phyloP scores from a whole-genome alignment of 2,113 vertebrate genomes.

The Panthera uncia region DNA sequence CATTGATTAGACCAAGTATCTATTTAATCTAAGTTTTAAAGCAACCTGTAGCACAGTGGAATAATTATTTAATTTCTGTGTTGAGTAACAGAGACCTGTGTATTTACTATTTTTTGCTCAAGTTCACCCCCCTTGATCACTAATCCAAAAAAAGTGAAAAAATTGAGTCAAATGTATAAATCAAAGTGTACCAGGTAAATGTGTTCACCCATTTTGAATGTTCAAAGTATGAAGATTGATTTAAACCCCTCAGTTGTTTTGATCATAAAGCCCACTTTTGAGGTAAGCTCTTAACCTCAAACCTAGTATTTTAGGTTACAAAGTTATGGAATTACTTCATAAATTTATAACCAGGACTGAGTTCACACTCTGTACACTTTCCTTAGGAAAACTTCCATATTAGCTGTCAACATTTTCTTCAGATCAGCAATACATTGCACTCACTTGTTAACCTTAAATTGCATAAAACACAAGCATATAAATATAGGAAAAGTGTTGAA shows the following conservation, averaged over 20 bases:
- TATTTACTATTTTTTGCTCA: background rate
- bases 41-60: background rate
- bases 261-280: background rate
- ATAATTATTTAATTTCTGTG: background rate
- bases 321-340: background rate
- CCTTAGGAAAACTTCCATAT: background rate
- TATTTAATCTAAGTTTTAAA: background rate
- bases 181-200: background rate
- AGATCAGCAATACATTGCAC: background rate
- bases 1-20: background rate
- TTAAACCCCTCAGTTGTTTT: background rate
- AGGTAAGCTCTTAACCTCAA: background rate
- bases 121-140: background rate
- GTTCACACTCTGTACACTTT: background rate
- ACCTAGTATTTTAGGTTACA: background rate
- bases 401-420: background rate
- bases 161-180: background rate
- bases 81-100: background rate
- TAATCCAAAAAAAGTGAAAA: background rate
- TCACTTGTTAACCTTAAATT: background rate
- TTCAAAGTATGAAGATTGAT: background rate
- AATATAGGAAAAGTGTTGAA: background rate
- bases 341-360: background rate
- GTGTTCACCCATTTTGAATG: background rate
- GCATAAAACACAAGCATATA: background rate